These are phyloP conservation scores for Pherbina coryleti DNA, from an alignment of 2,888 invertebrate genomes.

Conservation along the genomic window DNA sequence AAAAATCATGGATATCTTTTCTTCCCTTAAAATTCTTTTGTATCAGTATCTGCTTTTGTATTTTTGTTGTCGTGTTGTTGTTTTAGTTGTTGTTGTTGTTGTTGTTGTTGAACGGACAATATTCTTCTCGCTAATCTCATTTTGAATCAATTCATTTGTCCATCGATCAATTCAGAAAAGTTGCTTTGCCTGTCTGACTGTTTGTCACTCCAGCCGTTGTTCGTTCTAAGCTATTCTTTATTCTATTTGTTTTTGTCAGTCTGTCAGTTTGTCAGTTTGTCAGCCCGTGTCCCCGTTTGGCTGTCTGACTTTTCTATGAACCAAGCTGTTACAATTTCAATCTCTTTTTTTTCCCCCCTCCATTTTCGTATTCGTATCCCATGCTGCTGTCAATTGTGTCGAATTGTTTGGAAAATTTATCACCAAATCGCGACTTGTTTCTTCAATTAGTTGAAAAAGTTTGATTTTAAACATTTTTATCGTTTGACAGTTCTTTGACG, in stretches of 20 bases:
- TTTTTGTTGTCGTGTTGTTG: background rate
- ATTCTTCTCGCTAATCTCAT: background rate
- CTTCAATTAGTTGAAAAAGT: slow-evolving; percentile 24
- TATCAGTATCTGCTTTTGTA: too few relatives aligned
- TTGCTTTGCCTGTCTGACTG: slow-evolving; percentile 36
- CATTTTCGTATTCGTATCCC: background rate
- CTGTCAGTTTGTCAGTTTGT: slow-evolving; percentile 37
- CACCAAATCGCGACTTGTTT: slow-evolving; percentile 16
- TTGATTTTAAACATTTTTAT: slow-evolving; percentile 23
- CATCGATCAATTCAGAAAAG: slow-evolving; percentile 3
- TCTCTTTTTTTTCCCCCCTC: background rate
- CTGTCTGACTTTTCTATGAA: slow-evolving; percentile 32
- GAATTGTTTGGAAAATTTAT: slow-evolving; percentile 25
- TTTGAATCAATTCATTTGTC: slow-evolving; percentile 22
- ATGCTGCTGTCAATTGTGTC: slow-evolving; percentile 19
- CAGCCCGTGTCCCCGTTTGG: slow-evolving; percentile 37
- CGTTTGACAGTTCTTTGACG: slow-evolving; percentile 23
- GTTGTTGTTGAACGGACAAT: background rate
- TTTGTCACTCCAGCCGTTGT: background rate
- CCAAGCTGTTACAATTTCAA: slow-evolving; percentile 21
- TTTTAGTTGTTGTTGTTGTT: background rate
- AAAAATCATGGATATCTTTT: too few relatives aligned
- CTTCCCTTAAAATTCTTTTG: too few relatives aligned
- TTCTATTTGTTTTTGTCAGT: background rate
- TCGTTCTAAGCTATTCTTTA: too few relatives aligned